Percentiles rank a stretch among this genome's conserved stretches.
Conservation (phyloP, 2,888 invertebrate genomes). For the Oeneis ivallda region DNA sequence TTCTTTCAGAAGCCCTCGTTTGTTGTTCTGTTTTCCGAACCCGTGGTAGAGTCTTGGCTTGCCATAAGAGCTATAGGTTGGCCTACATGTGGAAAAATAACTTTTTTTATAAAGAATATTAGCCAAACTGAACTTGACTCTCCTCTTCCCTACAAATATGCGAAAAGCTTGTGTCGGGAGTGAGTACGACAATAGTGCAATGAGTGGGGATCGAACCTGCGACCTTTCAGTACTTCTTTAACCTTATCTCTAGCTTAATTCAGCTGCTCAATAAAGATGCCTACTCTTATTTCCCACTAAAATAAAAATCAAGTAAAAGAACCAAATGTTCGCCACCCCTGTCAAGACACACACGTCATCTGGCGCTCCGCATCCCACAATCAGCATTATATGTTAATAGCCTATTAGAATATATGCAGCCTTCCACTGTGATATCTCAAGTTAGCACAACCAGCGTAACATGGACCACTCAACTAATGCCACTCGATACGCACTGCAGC, state of each 20-base stretch:
- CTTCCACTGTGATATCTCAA: slow-evolving; percentile 64
- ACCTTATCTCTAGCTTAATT: slow-evolving; percentile 4
- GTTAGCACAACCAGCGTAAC: slow-evolving; percentile 49
- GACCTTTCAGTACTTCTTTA: too few species aligned
- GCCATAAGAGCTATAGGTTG: too few species aligned
- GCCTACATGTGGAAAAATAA: too few species aligned
- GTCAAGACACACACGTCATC: slow-evolving; percentile 56
- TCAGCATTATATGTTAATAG: slow-evolving; percentile 83
- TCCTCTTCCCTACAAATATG: too few species aligned
- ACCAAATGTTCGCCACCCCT: slow-evolving; percentile 55
- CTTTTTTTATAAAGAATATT: too few species aligned
- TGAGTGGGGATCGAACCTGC: too few species aligned
- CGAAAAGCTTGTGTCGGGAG: too few species aligned
- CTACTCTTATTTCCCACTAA: not conserved
- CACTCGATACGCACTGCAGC: slow-evolving; percentile 42
- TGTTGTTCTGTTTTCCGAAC: too few species aligned
- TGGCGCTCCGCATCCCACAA: slow-evolving; percentile 81
- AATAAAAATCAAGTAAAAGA: not conserved
- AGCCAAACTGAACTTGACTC: too few species aligned
- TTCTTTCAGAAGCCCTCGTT: too few species aligned
- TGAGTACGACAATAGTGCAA: too few species aligned
- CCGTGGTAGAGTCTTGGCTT: too few species aligned
- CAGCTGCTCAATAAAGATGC: not conserved
- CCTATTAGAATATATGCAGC: slow-evolving; percentile 78
- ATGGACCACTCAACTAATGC: slow-evolving; percentile 45